Percentiles rank a stretch among this genome's conserved stretches.
phyloP scores from a whole-genome alignment of 2,113 vertebrate species.

The Abramis brama region DNA sequence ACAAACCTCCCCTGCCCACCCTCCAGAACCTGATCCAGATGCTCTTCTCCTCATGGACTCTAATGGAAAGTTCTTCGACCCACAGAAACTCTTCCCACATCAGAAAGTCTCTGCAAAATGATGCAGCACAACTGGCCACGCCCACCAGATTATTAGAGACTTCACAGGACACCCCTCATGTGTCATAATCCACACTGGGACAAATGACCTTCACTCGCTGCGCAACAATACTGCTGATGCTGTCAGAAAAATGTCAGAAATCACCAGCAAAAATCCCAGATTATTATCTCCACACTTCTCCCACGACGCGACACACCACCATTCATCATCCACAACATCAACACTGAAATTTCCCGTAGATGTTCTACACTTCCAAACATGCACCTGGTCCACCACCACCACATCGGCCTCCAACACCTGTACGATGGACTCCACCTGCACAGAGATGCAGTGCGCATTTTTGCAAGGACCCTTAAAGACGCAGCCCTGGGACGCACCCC shows the following conservation, averaged over 20 bases:
- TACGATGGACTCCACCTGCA: background rate
- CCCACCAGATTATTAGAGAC: background rate
- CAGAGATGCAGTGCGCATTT: background rate
- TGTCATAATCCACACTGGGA: background rate
- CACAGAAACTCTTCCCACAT: background rate
- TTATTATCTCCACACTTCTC: background rate
- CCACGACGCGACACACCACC: background rate
- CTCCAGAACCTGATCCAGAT: slow-evolving; percentile 4
- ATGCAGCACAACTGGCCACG: background rate
- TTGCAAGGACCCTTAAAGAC: slow-evolving; percentile 7
- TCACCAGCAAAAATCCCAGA: too few relatives aligned
- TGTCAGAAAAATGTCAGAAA: too few relatives aligned
- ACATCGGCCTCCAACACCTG: slow-evolving; percentile 2
- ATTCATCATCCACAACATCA: background rate
- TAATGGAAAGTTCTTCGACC: background rate
- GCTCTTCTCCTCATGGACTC: background rate
- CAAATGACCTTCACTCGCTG: too few relatives aligned
- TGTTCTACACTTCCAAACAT: background rate
- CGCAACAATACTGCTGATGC: too few relatives aligned
- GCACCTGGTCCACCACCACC: background rate
- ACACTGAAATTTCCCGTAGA: background rate
- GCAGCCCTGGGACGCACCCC: too few relatives aligned
- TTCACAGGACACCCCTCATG: background rate
- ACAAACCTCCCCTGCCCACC: background rate
- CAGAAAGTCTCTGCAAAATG: background rate